Evolutionary conservation across 2,113 vertebrate species (phyloP).

Genomic region (Dicentrarchus labrax): DNA sequence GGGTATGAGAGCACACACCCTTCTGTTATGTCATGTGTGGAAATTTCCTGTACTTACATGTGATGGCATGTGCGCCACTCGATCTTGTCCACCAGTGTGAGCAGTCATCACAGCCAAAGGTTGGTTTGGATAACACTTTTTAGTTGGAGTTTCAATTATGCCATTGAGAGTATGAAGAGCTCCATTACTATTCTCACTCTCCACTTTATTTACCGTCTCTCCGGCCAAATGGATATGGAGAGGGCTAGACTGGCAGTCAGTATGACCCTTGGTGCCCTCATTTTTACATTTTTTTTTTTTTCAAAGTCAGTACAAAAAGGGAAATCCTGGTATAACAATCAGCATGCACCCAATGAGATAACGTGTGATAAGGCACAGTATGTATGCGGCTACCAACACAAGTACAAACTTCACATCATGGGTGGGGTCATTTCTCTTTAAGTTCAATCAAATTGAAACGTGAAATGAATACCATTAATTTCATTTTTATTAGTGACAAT

Average conservation of each 20-base stretch:
- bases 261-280: constrained; percentile 20
- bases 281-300: constrained; percentile 1
- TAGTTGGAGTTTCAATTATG: constrained; percentile 69
- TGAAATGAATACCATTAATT: constrained; percentile 22
- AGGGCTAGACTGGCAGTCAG: constrained; percentile 39
- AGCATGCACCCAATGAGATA: not conserved
- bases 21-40: not conserved
- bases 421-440: constrained; percentile 1
- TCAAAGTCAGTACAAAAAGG: not conserved
- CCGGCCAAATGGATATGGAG: constrained; percentile 63
- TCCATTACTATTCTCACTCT: constrained; percentile 51
- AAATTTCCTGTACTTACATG: not conserved
- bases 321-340: not conserved
- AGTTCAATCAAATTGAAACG: not conserved
- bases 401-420: constrained; percentile 13
- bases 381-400: not conserved
- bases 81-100: not conserved
- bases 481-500: constrained; percentile 32
- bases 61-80: not conserved
- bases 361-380: not conserved
- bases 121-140: constrained; percentile 54
- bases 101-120: constrained; percentile 32
- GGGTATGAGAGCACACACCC: constrained; percentile 18
- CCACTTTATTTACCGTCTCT: constrained; percentile 49
- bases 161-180: constrained; percentile 65